These are phyloP conservation scores for Stictonetta naevosa DNA, from an alignment of 2,113 vertebrate genomes.

Conservation along the genomic window DNA sequence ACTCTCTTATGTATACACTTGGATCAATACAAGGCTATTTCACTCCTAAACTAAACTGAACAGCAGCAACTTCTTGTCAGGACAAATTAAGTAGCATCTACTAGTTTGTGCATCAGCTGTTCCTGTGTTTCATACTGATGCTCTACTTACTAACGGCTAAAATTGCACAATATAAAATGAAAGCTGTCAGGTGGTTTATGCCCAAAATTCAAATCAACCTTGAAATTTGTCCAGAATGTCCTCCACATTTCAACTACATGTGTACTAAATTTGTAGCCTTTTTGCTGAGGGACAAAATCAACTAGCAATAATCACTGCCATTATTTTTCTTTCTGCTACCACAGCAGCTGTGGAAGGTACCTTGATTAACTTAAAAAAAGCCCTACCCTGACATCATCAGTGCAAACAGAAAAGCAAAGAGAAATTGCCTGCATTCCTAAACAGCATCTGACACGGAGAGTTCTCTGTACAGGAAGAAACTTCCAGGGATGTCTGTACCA, in stretches of 20 bases:
- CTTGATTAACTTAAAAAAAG: neutral
- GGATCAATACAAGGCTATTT: neutral
- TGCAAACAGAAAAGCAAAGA: neutral
- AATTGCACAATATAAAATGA: neutral
- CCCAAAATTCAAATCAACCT: constrained; percentile 40
- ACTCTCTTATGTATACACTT: neutral
- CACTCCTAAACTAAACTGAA: constrained; percentile 12
- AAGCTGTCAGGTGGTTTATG: constrained; percentile 14
- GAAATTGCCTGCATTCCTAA: neutral
- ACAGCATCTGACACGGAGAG: neutral
- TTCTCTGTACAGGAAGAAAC: neutral
- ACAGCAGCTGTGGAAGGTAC: neutral
- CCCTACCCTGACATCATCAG: neutral
- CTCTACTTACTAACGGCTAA: constrained; percentile 16
- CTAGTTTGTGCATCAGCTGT: neutral
- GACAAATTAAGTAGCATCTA: constrained; percentile 28
- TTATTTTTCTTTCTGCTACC: neutral
- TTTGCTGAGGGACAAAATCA: neutral
- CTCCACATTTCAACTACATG: neutral
- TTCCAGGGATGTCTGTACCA: neutral
- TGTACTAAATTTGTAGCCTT: constrained; percentile 25
- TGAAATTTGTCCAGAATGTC: constrained; percentile 7
- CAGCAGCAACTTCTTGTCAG: constrained; percentile 26
- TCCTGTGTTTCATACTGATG: neutral
- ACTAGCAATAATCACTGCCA: neutral